Conservation (phyloP, 2,797 vertebrate genomes). For the Enteromius fasciolatus region DNA sequence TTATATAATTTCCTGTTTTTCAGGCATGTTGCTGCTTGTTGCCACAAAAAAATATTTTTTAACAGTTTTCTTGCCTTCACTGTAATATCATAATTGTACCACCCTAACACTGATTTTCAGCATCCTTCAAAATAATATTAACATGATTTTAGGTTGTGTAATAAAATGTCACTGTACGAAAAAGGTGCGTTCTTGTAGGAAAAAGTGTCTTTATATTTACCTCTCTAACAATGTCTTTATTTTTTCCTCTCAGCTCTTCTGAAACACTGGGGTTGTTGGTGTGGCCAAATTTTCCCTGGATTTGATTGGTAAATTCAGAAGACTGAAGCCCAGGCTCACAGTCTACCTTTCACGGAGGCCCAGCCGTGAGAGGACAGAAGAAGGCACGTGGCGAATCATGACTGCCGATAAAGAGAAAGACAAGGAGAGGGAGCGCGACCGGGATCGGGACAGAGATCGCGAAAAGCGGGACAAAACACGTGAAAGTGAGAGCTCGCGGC, state of each 20-base stretch:
- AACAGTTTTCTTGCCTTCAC: not conserved
- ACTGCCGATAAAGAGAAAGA: constrained; percentile 98
- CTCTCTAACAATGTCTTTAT: constrained; percentile 9
- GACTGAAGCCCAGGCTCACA: constrained; percentile 99
- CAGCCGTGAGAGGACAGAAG: constrained; percentile 99
- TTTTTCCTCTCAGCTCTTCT: constrained; percentile 80
- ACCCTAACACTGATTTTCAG: not conserved
- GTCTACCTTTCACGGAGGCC: constrained; percentile 99
- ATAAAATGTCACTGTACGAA: not conserved
- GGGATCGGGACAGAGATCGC: constrained; percentile 90
- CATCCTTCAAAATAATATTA: not conserved
- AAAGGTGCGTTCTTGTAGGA: not conserved
- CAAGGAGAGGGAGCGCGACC: constrained; percentile 94
- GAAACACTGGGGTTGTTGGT: constrained; percentile 97
- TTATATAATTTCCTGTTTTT: not conserved
- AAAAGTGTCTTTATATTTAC: not conserved
- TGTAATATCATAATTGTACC: not conserved
- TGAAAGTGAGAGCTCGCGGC: constrained; percentile 89
- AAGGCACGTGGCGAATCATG: constrained; percentile 99
- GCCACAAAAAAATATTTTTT: not conserved
- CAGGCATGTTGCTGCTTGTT: too few species aligned
- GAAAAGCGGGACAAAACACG: constrained; percentile 88
- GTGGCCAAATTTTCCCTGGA: constrained; percentile 99
- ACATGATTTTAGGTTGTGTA: not conserved
- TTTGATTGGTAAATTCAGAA: constrained; percentile 99